Percentiles rank a stretch among this genome's conserved stretches.
phyloP scores from a whole-genome alignment of 2,113 vertebrate genomes.

The Casuarius casuarius region DNA sequence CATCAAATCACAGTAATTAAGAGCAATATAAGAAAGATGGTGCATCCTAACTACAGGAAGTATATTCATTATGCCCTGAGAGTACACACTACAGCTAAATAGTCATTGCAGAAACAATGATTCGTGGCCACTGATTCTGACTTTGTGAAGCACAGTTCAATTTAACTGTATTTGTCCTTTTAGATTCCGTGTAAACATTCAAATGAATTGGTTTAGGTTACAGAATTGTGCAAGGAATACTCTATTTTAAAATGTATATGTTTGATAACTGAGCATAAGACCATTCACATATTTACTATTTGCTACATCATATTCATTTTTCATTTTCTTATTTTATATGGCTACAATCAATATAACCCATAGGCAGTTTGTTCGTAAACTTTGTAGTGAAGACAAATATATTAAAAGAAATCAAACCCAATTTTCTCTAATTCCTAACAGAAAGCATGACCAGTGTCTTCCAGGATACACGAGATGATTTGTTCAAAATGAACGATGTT shows the following conservation, averaged over 20 bases:
- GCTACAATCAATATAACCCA: neutral
- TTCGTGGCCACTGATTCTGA: neutral
- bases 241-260: neutral
- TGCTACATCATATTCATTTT: neutral
- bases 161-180: neutral
- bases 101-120: neutral
- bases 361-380: constrained; percentile 32
- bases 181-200: neutral
- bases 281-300: neutral
- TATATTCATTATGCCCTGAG: neutral
- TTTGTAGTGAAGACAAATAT: constrained; percentile 19
- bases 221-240: neutral
- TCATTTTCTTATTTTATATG: neutral
- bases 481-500: neutral
- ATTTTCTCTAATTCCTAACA: neutral
- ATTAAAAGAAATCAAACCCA: neutral
- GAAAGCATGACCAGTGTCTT: neutral
- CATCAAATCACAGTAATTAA: neutral
- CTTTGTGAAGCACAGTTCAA: neutral
- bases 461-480: neutral
- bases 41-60: neutral
- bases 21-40: neutral
- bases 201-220: neutral
- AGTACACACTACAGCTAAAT: neutral
- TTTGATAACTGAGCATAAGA: neutral